Conservation (phyloP, 2,797 vertebrate species). For the Hephaestus fuliginosus region DNA sequence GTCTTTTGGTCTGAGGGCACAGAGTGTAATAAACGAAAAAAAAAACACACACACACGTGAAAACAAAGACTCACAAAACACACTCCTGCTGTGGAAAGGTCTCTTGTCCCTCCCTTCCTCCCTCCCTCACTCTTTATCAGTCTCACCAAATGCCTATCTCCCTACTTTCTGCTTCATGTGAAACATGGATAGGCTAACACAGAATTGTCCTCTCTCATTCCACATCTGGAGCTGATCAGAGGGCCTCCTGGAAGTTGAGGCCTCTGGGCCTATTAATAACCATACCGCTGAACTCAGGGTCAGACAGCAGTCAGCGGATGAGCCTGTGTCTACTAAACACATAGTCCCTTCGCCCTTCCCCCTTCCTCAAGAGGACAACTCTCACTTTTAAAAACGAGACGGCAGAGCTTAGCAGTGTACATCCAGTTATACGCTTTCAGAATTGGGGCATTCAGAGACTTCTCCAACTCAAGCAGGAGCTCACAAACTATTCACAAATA, state of each 20-base stretch:
- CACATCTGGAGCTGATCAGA: conserved; percentile 92
- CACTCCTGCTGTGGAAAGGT: conserved; percentile 83
- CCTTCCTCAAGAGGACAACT: conserved; percentile 69
- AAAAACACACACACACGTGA: conserved; percentile 66
- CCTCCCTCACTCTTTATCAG: conserved; percentile 77
- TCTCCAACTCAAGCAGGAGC: neutral
- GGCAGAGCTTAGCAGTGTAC: conserved; percentile 24
- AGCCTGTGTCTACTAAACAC: conserved; percentile 85
- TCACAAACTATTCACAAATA: conserved; percentile 26
- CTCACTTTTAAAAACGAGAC: conserved; percentile 72
- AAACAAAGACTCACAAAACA: conserved; percentile 83
- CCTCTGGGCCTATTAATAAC: conserved; percentile 89
- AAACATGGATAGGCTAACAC: conserved; percentile 86
- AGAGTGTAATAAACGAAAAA: conserved; percentile 79
- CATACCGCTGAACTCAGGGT: conserved; percentile 88
- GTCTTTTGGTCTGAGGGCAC: conserved; percentile 82
- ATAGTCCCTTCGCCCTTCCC: conserved; percentile 67
- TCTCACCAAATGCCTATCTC: conserved; percentile 79
- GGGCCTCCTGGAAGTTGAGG: conserved; percentile 90
- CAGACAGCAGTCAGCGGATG: conserved; percentile 90
- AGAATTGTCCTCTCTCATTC: conserved; percentile 80
- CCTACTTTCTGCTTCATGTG: conserved; percentile 72
- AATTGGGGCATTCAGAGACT: conserved; percentile 4
- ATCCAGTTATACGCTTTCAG: conserved; percentile 42
- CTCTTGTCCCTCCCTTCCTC: conserved; percentile 75